These are phyloP conservation scores for Zelleria hepariella DNA, from an alignment of 2,888 invertebrate species.

Conservation along the genomic window DNA sequence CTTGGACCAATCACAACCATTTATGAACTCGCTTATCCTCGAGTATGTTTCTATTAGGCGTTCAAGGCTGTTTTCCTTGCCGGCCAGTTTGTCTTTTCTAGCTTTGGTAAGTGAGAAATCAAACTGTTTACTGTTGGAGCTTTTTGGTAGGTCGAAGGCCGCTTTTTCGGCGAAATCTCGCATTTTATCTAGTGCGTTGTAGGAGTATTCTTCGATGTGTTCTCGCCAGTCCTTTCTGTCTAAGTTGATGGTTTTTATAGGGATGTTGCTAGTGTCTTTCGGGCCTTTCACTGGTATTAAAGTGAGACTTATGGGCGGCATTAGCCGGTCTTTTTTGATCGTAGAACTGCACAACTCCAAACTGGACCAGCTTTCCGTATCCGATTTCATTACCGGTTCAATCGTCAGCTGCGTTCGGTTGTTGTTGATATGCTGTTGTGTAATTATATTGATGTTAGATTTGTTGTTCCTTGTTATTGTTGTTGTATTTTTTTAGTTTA, in stretches of 20 bases:
- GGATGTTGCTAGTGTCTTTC: slow-evolving; percentile 41
- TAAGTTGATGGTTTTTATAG: slow-evolving; percentile 44
- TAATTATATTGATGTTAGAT: slow-evolving; percentile 35
- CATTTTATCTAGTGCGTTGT: slow-evolving; percentile 67
- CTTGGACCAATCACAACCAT: slow-evolving; percentile 65
- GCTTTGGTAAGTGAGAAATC: slow-evolving; percentile 42
- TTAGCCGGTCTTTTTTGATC: slow-evolving; percentile 44
- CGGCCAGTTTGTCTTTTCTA: slow-evolving; percentile 30
- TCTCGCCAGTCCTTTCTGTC: slow-evolving; percentile 46
- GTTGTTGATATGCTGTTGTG: slow-evolving; percentile 65
- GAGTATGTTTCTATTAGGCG: slow-evolving; percentile 61
- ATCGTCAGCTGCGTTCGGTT: slow-evolving; percentile 64
- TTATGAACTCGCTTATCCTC: slow-evolving; percentile 61
- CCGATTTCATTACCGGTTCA: slow-evolving; percentile 45
- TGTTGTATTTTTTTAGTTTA: slow-evolving; percentile 35
- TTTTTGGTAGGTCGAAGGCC: slow-evolving; percentile 57
- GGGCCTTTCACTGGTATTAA: slow-evolving; percentile 56
- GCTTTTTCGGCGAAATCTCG: slow-evolving; percentile 66
- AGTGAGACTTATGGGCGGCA: slow-evolving; percentile 63
- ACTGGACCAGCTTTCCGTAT: slow-evolving; percentile 42
- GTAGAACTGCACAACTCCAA: slow-evolving; percentile 46
- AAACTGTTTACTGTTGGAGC: slow-evolving; percentile 32
- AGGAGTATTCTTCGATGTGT: slow-evolving; percentile 57
- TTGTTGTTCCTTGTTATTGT: slow-evolving; percentile 12
- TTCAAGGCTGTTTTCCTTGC: slow-evolving; percentile 52